Evolutionary conservation across 2,113 vertebrate species (phyloP).

Genomic region (Microtus montanus): DNA sequence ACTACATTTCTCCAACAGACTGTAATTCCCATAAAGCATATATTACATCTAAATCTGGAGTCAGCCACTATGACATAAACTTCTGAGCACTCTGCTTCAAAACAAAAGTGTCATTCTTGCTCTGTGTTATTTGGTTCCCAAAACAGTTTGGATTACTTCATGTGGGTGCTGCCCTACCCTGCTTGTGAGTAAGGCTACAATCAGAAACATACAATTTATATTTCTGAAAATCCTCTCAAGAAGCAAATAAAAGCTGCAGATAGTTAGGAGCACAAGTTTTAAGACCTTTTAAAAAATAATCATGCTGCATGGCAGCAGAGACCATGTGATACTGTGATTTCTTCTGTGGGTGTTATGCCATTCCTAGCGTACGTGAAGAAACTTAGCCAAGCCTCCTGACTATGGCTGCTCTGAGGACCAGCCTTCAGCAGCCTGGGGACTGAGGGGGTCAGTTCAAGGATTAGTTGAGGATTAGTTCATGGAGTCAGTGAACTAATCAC

Average conservation of each 20-base stretch:
- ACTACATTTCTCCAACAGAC: conserved; percentile 51
- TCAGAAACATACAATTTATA: conserved; percentile 34
- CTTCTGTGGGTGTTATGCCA: conserved; percentile 21
- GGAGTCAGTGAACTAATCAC: neutral
- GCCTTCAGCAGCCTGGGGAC: neutral
- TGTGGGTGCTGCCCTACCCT: neutral
- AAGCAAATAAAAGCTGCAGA: conserved; percentile 58
- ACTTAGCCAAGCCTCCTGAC: neutral
- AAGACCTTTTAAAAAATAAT: conserved; percentile 4
- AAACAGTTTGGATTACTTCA: conserved; percentile 56
- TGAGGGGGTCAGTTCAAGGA: neutral
- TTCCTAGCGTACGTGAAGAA: conserved; percentile 13
- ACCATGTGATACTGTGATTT: neutral
- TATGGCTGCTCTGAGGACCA: neutral
- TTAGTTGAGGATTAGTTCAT: neutral
- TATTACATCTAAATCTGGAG: conserved; percentile 39
- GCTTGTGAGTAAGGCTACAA: conserved; percentile 6
- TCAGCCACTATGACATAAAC: conserved; percentile 12
- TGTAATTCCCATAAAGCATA: conserved; percentile 11
- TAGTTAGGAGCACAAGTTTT: conserved; percentile 26
- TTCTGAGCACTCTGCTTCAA: conserved; percentile 51
- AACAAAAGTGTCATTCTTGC: conserved; percentile 44
- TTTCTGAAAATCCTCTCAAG: neutral
- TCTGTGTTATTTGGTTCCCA: conserved; percentile 15
- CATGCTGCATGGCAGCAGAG: neutral